Evolutionary conservation across 2,888 invertebrate genomes (phyloP).

Genomic region (Andricus quercusramuli): DNA sequence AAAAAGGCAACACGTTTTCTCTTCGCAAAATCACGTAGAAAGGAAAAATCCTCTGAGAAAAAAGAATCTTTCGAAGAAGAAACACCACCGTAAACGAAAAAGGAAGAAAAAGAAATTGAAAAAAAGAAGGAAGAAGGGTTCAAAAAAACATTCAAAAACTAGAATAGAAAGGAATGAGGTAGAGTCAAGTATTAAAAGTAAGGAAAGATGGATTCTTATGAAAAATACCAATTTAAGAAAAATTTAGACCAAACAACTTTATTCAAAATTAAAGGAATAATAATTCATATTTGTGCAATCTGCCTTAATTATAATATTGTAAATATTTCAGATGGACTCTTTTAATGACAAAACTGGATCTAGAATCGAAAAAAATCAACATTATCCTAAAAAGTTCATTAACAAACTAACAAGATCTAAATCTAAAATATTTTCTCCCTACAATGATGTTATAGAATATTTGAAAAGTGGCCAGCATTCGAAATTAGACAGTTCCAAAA

Average conservation of each 20-base stretch:
- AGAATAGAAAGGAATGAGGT: not conserved
- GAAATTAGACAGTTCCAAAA: not conserved
- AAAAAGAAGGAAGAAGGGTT: not conserved
- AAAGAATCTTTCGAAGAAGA: not conserved
- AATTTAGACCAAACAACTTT: not conserved
- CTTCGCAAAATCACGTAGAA: not conserved
- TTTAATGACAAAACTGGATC: not conserved
- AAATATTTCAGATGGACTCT: not conserved
- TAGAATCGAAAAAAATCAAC: not conserved
- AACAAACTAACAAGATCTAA: not conserved
- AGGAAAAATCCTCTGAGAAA: not conserved
- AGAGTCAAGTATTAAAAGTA: constrained; percentile 2
- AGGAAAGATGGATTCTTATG: not conserved
- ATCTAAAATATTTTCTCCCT: not conserved
- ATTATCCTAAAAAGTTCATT: not conserved
- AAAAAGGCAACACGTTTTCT: not conserved
- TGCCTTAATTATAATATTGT: not conserved
- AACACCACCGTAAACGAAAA: constrained; percentile 24
- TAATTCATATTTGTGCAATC: not conserved
- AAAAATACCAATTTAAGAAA: not conserved
- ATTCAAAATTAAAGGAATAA: not conserved
- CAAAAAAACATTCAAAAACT: not conserved
- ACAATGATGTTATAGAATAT: not conserved
- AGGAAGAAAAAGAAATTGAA: constrained; percentile 23
- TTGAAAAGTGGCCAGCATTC: constrained; percentile 1